Conservation (phyloP, 1,140 invertebrate species). For the Lerema accius region DNA sequence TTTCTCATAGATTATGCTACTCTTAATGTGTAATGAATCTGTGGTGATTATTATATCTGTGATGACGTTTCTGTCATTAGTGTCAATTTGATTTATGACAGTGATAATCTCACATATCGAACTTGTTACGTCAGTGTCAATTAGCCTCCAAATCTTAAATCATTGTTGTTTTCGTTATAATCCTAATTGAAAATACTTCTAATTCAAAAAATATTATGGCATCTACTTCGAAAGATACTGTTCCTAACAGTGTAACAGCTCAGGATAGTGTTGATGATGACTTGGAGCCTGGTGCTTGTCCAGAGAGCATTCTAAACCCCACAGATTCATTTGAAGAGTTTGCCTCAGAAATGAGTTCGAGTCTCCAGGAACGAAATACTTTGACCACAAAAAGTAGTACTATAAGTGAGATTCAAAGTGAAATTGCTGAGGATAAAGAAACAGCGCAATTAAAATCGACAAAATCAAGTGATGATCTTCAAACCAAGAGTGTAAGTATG, state of each 20-base stretch:
- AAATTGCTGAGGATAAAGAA: constrained; percentile 71
- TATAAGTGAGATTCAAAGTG: constrained; percentile 84
- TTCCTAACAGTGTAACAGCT: constrained; percentile 29
- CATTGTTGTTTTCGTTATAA: constrained; percentile 16
- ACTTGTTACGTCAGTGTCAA: neutral
- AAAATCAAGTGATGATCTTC: constrained; percentile 71
- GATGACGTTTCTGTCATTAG: too few species aligned
- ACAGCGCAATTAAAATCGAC: constrained; percentile 45
- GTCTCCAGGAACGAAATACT: constrained; percentile 82
- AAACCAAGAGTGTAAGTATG: constrained; percentile 66
- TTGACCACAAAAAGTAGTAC: constrained; percentile 75
- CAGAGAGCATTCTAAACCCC: constrained; percentile 87
- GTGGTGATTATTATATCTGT: too few species aligned
- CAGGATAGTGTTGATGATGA: constrained; percentile 49
- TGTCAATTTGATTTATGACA: neutral
- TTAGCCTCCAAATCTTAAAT: neutral
- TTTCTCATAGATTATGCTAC: too few species aligned
- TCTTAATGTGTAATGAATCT: too few species aligned
- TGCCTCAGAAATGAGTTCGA: constrained; percentile 85
- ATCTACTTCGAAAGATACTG: constrained; percentile 65
- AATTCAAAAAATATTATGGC: constrained; percentile 50
- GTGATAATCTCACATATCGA: neutral
- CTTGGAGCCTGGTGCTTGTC: constrained; percentile 68
- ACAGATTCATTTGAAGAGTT: constrained; percentile 88
- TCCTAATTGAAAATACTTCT: constrained; percentile 6